phyloP scores from a whole-genome alignment of 2,797 vertebrate species.

The Leptoclinus maculatus region DNA sequence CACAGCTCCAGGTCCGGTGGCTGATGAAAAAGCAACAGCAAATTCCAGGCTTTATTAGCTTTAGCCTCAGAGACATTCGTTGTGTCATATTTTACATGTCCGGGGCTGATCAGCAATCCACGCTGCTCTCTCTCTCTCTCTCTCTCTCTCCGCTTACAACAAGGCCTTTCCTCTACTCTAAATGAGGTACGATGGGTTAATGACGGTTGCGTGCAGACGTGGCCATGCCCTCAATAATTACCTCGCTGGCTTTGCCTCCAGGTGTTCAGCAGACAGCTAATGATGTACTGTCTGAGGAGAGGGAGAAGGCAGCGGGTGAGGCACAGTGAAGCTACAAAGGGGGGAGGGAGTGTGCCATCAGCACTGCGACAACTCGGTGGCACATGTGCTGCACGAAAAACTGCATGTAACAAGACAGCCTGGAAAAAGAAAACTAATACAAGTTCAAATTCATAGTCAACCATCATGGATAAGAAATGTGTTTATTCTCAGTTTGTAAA shows the following conservation, averaged over 20 bases:
- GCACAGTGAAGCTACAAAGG: neutral
- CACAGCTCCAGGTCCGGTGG: slow-evolving; percentile 57
- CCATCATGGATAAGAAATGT: neutral
- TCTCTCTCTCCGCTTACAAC: slow-evolving; percentile 58
- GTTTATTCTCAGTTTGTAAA: neutral
- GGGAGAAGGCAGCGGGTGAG: slow-evolving; percentile 41
- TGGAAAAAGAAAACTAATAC: neutral
- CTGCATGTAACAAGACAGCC: neutral
- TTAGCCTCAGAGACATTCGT: slow-evolving; percentile 61
- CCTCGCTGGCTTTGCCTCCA: slow-evolving; percentile 75
- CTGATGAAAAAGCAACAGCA: slow-evolving; percentile 73
- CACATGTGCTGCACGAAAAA: slow-evolving; percentile 26
- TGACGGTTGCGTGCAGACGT: slow-evolving; percentile 82
- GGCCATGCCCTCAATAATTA: slow-evolving; percentile 78
- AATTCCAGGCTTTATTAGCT: slow-evolving; percentile 80
- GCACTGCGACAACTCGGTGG: slow-evolving; percentile 20
- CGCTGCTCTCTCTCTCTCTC: neutral
- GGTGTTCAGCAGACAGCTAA: slow-evolving; percentile 83
- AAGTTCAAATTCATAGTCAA: too few species aligned
- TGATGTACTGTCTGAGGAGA: slow-evolving; percentile 67
- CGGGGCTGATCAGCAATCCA: slow-evolving; percentile 59
- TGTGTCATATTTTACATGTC: slow-evolving; percentile 71
- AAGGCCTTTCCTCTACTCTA: slow-evolving; percentile 61
- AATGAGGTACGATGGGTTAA: slow-evolving; percentile 77
- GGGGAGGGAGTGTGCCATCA: slow-evolving; percentile 31